These are phyloP conservation scores for Phoxinus phoxinus DNA, from an alignment of 2,113 vertebrate genomes.

Conservation along the genomic window DNA sequence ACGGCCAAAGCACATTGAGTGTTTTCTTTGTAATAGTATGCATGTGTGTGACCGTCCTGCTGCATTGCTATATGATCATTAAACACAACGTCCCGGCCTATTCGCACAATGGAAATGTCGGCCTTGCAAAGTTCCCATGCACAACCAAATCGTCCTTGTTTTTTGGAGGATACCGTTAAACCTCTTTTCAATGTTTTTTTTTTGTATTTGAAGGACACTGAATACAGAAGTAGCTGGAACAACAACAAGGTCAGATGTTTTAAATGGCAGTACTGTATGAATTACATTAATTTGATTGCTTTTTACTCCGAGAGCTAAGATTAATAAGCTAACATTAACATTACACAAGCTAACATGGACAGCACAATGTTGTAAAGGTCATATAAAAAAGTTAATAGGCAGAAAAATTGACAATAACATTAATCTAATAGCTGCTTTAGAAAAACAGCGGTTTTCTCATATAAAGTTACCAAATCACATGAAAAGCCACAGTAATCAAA, in stretches of 20 bases:
- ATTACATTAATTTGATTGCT: slow-evolving; percentile 4
- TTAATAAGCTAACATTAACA: slow-evolving; percentile 10
- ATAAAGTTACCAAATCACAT: neutral
- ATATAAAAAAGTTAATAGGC: slow-evolving; percentile 4
- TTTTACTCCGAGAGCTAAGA: neutral
- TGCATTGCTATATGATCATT: slow-evolving; percentile 3
- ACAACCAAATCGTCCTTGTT: neutral
- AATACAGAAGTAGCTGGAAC: neutral
- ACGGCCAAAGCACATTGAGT: neutral
- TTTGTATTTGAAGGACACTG: neutral
- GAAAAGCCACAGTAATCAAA: neutral
- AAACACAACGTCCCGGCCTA: neutral
- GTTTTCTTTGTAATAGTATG: slow-evolving; percentile 21
- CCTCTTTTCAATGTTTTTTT: neutral
- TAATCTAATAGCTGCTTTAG: slow-evolving; percentile 15
- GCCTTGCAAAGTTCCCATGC: neutral
- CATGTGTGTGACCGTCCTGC: slow-evolving; percentile 25
- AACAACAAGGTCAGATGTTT: slow-evolving; percentile 17
- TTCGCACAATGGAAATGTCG: neutral
- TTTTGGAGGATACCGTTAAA: slow-evolving; percentile 13
- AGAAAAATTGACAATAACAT: neutral
- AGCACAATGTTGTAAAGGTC: neutral
- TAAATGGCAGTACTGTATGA: neutral
- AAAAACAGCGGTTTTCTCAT: neutral
- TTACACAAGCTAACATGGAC: neutral